Base-by-base conservation (phyloP, 2,888 invertebrate species). In the Stomorhina lunata region DNA sequence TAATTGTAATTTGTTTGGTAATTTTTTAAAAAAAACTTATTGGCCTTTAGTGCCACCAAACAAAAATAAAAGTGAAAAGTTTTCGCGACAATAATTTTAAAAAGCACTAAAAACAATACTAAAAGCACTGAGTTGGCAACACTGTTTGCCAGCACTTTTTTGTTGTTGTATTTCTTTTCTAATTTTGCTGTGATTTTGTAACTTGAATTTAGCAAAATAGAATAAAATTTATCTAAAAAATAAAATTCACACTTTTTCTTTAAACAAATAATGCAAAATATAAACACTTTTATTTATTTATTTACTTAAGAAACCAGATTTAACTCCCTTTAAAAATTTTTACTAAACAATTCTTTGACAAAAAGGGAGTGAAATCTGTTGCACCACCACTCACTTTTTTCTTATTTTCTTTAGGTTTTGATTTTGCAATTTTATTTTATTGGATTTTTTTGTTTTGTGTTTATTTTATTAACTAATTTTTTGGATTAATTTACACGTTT, bases 151-250 rank as follows among this genome's bases (percentile, higher is more conserved):
- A 61, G 66, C 72, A 80, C 72, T 73, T 73, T 66, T 81, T 40
- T 69, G 69, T 77, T 77, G 77, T 61, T 43, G 6, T 43, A 15
- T 15, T 57, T 34, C 61, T 53, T 71, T 72, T 72, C 50, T 59
- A 72, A 73, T 57, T 76, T 80, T 63, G 73, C 80, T 69, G 76
- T 63, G 80, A 84, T 84, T 84, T 84, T 82, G 71, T 80, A 84
- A 84, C 71, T 71, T 77, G 53, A 9, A 75, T 34, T 43, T 45
- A 50, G 69, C 68, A 72, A 81, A 55, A 55, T 10, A 57, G 32
- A 20, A 72, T 59, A 55, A 20, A 57, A 45, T 55, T 48, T 50
- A 57, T 9, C 20, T 63, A 79, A 48, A 29, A 63, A 34, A 45
- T 34, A 34, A 73, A 63, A 27, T 50, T 9, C 15, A 22, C 40